Percentiles rank a stretch among this genome's conserved stretches.
These are phyloP conservation scores for Epizoanthus fatuus DNA, from an alignment of 92 coral and sea anemone genomes.

Conservation along the genomic window DNA sequence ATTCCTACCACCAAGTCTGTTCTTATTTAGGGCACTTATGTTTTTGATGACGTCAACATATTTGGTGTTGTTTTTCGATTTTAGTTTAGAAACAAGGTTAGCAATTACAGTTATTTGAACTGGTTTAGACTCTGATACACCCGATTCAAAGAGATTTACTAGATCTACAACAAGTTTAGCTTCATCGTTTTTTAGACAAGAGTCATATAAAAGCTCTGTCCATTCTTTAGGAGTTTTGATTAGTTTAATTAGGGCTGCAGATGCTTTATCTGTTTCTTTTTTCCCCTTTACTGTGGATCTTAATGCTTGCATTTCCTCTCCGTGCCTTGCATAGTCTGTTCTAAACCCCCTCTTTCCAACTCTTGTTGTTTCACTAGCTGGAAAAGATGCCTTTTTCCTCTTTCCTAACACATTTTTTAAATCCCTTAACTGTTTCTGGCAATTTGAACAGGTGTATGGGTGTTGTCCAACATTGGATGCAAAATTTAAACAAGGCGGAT, in stretches of 20 bases:
- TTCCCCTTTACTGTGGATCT: conserved; percentile 8
- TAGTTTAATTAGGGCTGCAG: background rate
- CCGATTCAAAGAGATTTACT: conserved; percentile 22
- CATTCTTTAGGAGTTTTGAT: conserved; percentile 37
- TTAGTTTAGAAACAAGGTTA: conserved; percentile 56
- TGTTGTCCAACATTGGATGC: conserved; percentile 35
- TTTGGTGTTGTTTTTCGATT: conserved; percentile 40
- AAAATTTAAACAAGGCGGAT: conserved; percentile 47
- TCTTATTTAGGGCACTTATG: conserved; percentile 36
- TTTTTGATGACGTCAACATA: conserved; percentile 31
- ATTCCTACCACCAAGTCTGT: conserved; percentile 37
- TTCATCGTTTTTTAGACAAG: conserved; percentile 48
- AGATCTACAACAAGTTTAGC: conserved; percentile 20
- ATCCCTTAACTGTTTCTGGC: conserved; percentile 16
- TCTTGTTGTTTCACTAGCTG: background rate
- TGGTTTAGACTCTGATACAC: conserved; percentile 32
- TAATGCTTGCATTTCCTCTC: conserved; percentile 27
- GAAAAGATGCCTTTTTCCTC: background rate
- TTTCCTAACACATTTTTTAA: conserved; percentile 25
- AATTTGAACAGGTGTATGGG: conserved; percentile 44
- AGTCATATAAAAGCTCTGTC: conserved; percentile 19
- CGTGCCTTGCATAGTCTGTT: conserved; percentile 39
- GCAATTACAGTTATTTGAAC: conserved; percentile 43
- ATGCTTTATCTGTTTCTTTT: conserved; percentile 14
- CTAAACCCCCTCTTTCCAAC: conserved; percentile 43